A percentile compares a stretch with the other conserved stretches of the same genome.
Conservation (phyloP, 2,113 vertebrate species). For the Chrysemys picta region DNA sequence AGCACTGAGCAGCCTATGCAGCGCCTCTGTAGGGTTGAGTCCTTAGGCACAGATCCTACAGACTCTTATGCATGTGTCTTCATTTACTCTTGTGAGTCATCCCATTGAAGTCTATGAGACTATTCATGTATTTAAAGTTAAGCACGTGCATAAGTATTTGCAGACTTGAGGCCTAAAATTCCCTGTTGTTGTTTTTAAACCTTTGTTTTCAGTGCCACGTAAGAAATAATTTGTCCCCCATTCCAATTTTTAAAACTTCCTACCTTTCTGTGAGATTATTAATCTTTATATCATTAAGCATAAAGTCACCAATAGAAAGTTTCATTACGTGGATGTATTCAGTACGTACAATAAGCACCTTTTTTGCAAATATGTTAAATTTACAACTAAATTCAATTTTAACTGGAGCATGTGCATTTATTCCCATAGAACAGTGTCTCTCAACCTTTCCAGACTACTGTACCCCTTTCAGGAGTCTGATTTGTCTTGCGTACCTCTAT, state of each 20-base stretch:
- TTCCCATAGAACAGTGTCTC: neutral
- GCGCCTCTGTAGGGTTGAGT: neutral
- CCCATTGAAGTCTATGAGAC: neutral
- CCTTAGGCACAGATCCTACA: neutral
- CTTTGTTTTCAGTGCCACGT: neutral
- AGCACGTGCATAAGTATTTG: fast-evolving
- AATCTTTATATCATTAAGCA: neutral
- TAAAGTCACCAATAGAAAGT: neutral
- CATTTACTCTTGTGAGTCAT: neutral
- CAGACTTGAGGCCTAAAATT: neutral
- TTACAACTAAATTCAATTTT: neutral
- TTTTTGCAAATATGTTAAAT: neutral
- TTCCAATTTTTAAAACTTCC: neutral
- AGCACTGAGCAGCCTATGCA: neutral
- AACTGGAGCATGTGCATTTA: neutral
- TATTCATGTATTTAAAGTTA: neutral
- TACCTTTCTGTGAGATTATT: neutral
- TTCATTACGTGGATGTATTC: neutral
- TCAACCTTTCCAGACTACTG: no score
- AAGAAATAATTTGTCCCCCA: neutral
- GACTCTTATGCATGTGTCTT: neutral
- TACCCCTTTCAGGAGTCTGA: no score
- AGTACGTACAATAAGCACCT: neutral
- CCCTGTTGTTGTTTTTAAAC: neutral
- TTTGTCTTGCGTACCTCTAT: no score